Evolutionary conservation across 2,888 invertebrate species (phyloP).

Genomic region (Netelia fuscicornis): DNA sequence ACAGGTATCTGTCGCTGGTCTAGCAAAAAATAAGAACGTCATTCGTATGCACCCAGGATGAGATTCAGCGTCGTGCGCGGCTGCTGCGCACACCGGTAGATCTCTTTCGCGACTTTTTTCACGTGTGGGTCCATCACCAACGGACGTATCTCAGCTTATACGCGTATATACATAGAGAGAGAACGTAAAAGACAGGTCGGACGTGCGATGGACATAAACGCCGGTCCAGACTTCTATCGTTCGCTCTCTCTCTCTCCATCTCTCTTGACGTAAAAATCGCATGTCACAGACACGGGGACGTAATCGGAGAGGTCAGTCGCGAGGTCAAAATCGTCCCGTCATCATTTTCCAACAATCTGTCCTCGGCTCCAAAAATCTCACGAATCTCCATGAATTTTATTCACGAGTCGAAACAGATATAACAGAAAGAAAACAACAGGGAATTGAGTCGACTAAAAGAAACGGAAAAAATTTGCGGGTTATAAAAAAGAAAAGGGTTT

Average conservation of each 20-base stretch:
- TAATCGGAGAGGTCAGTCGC: conserved; percentile 57
- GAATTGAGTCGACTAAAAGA: neutral
- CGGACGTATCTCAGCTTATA: conserved; percentile 37
- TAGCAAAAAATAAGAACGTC: conserved; percentile 58
- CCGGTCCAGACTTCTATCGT: neutral
- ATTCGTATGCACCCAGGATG: conserved; percentile 63
- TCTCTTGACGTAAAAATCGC: conserved; percentile 49
- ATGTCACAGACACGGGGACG: conserved; percentile 57
- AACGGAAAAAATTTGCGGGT: too few species aligned
- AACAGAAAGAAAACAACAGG: neutral
- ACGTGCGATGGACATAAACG: conserved; percentile 65
- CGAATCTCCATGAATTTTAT: conserved; percentile 24
- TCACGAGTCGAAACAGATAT: neutral
- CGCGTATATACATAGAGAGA: conserved; percentile 1
- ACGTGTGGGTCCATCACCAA: conserved; percentile 58
- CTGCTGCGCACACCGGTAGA: conserved; percentile 9
- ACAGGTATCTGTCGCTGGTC: conserved; percentile 12
- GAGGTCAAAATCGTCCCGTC: conserved; percentile 52
- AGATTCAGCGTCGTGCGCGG: conserved; percentile 34
- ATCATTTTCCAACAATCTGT: conserved; percentile 32
- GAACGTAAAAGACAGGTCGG: conserved; percentile 66
- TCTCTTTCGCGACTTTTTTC: conserved; percentile 38
- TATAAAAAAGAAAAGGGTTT: neutral
- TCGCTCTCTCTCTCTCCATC: neutral
- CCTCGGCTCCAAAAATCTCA: conserved; percentile 31